phyloP scores from a whole-genome alignment of 2,797 vertebrate species.

The Sebastes oblongus region DNA sequence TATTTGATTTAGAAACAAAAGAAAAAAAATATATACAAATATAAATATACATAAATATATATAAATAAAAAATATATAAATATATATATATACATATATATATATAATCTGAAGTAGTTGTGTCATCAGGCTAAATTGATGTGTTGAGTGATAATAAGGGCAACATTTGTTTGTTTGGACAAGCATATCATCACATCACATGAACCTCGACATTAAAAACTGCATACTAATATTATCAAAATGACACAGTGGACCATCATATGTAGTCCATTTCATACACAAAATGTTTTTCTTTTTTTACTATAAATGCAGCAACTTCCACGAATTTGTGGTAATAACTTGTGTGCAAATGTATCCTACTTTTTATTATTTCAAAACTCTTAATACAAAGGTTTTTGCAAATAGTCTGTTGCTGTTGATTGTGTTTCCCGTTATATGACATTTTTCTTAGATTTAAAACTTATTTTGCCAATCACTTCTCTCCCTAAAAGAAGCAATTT shows the following conservation, averaged over 20 bases:
- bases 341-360: neutral
- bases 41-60: too few species aligned
- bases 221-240: neutral
- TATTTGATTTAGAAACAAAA: neutral
- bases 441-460: neutral
- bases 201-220: neutral
- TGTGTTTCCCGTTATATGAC: neutral
- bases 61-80: too few species aligned
- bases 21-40: neutral
- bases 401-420: neutral
- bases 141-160: neutral
- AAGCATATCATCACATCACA: neutral
- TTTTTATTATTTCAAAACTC: neutral
- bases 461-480: neutral
- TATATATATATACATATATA: too few species aligned
- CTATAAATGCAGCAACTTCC: neutral
- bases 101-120: neutral
- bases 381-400: neutral
- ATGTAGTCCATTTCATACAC: neutral
- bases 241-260: neutral
- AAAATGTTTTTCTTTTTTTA: rapidly evolving
- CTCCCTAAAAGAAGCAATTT: neutral
- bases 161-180: too few species aligned
- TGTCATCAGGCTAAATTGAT: neutral
- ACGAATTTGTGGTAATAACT: neutral